These are phyloP conservation scores for Myrmecophaga tridactyla DNA, from an alignment of 2,113 vertebrate species.

Conservation along the genomic window DNA sequence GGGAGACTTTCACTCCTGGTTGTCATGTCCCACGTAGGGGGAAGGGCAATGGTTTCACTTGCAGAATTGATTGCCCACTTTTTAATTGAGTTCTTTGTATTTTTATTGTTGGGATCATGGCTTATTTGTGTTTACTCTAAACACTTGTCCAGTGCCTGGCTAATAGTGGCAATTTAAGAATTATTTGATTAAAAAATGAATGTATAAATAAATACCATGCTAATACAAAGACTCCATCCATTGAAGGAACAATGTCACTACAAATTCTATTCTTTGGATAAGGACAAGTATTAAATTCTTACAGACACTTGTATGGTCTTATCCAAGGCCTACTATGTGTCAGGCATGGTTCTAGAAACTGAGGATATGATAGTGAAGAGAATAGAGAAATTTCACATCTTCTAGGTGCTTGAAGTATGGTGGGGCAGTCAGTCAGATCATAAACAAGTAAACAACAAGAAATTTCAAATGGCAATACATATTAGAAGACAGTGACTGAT, in stretches of 20 bases:
- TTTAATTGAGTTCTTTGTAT: no score
- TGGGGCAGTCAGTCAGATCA: background rate
- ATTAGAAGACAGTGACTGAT: background rate
- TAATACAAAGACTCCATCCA: background rate
- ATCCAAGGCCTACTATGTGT: background rate
- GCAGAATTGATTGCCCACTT: no score
- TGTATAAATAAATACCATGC: background rate
- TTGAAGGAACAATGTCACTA: background rate
- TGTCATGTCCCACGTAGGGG: no score
- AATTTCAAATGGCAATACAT: background rate
- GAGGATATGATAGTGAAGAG: background rate
- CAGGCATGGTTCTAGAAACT: background rate
- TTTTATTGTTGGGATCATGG: background rate
- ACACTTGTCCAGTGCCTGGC: background rate
- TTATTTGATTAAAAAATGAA: background rate
- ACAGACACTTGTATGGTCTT: background rate
- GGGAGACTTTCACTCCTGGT: no score
- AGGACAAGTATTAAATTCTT: background rate
- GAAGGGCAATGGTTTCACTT: no score
- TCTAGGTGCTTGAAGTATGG: background rate
- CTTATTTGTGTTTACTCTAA: slow-evolving; percentile 12
- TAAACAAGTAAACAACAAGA: background rate
- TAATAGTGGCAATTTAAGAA: background rate
- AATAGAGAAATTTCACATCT: background rate
- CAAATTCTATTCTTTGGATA: background rate